Evolutionary conservation across 2,888 invertebrate species (phyloP).

Genomic region (Cataglyphis albicans): DNA sequence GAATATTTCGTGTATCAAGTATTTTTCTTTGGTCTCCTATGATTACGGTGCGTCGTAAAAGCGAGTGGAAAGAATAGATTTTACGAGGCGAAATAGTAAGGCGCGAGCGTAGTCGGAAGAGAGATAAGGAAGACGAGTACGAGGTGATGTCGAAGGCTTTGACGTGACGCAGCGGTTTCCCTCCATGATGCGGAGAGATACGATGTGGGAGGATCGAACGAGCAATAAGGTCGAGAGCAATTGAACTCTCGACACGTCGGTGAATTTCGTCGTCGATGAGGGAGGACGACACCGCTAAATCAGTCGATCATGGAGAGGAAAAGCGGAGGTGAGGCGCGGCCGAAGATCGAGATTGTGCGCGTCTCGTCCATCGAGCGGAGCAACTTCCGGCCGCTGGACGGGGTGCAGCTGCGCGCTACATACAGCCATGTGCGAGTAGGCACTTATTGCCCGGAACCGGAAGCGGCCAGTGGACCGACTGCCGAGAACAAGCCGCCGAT

Average conservation of each 20-base stretch:
- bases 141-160: conserved; percentile 25
- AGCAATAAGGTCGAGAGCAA: conserved; percentile 44
- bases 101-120: too few species aligned
- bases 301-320: conserved; percentile 53
- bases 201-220: conserved; percentile 38
- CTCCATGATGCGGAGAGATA: conserved; percentile 21
- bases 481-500: conserved; percentile 75
- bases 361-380: conserved; percentile 81
- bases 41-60: neutral
- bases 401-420: conserved; percentile 81
- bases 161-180: conserved; percentile 25
- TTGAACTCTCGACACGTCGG: conserved; percentile 41
- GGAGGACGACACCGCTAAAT: neutral
- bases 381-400: conserved; percentile 83
- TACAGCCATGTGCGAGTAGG: conserved; percentile 83
- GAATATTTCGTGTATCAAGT: neutral
- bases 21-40: neutral
- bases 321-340: conserved; percentile 71
- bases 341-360: conserved; percentile 83
- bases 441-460: conserved; percentile 82
- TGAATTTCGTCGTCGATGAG: conserved; percentile 28
- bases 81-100: neutral
- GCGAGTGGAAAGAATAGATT: neutral
- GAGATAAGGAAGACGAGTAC: neutral
- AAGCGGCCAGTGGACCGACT: conserved; percentile 72